Evolutionary conservation across 1,140 invertebrate genomes (phyloP).

Genomic region (Bemisia tabaci): DNA sequence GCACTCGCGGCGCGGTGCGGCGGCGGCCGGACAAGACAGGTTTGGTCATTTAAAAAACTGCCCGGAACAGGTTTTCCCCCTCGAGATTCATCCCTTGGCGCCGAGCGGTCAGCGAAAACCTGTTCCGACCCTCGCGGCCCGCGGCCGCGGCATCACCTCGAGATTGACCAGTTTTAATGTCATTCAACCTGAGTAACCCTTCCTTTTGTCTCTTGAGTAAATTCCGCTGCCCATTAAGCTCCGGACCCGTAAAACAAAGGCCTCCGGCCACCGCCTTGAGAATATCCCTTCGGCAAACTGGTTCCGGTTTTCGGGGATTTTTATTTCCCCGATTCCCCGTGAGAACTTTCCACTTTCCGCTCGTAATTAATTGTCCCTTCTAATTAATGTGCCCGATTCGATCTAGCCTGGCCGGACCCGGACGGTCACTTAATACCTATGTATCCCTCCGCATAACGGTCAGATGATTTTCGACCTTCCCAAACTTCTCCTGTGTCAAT

Average conservation of each 20-base stretch:
- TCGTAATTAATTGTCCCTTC: no score
- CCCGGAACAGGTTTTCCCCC: background rate
- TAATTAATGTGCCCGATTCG: no score
- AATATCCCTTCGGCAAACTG: background rate
- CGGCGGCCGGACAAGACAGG: background rate
- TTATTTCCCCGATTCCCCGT: no score
- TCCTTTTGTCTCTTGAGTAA: background rate
- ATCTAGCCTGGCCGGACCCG: no score
- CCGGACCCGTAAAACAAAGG: background rate
- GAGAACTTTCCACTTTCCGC: no score
- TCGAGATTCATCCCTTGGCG: background rate
- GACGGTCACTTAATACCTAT: no score
- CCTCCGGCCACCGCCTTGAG: background rate
- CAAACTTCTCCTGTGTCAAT: no score
- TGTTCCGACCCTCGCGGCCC: background rate
- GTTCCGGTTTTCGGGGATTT: background rate
- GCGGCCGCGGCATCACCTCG: background rate
- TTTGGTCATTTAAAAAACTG: background rate
- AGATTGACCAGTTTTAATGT: background rate
- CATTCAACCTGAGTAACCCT: background rate
- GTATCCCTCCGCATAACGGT: no score
- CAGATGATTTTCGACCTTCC: no score
- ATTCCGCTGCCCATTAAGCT: background rate
- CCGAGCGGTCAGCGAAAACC: background rate
- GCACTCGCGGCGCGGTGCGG: no score